Percentiles rank a stretch among this genome's conserved stretches.
These are phyloP conservation scores for Callionymus lyra DNA, from an alignment of 2,113 vertebrate genomes.

Conservation along the genomic window DNA sequence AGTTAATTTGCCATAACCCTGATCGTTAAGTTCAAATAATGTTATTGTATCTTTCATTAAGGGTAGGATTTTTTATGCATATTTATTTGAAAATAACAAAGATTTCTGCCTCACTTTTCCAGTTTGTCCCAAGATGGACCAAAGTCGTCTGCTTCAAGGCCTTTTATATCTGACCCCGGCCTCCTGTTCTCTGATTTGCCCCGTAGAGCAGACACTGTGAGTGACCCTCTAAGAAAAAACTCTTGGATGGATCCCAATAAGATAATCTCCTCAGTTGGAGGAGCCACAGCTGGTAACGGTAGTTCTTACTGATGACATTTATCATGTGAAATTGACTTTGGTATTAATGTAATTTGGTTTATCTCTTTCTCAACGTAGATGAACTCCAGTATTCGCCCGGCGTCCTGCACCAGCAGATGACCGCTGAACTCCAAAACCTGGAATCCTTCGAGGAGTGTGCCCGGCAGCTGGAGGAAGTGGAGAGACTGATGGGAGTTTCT, in stretches of 20 bases:
- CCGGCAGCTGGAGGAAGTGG: constrained; percentile 79
- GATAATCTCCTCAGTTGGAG: not conserved
- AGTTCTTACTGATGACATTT: no score
- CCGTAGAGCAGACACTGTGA: constrained; percentile 41
- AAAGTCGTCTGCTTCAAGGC: constrained; percentile 15
- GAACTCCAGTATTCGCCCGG: constrained; percentile 78
- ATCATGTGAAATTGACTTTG: no score
- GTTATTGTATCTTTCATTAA: no score
- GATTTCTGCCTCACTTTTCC: constrained; percentile 2
- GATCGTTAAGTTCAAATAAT: no score
- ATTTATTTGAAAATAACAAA: no score
- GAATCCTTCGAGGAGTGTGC: constrained; percentile 85
- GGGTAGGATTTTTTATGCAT: no score
- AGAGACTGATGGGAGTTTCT: constrained; percentile 77
- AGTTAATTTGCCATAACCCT: no score
- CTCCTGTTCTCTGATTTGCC: constrained; percentile 49
- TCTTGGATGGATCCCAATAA: constrained; percentile 38
- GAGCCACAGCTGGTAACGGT: constrained; percentile 14
- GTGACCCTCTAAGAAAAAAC: constrained; percentile 37
- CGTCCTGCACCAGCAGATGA: constrained; percentile 80
- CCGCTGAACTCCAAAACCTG: constrained; percentile 82
- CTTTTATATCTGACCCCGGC: constrained; percentile 41
- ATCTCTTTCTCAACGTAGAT: constrained; percentile 42
- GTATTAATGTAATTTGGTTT: not conserved
- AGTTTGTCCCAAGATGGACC: constrained; percentile 66